These are phyloP conservation scores for Pissodes strobi DNA, from an alignment of 1,140 invertebrate genomes.

Conservation along the genomic window DNA sequence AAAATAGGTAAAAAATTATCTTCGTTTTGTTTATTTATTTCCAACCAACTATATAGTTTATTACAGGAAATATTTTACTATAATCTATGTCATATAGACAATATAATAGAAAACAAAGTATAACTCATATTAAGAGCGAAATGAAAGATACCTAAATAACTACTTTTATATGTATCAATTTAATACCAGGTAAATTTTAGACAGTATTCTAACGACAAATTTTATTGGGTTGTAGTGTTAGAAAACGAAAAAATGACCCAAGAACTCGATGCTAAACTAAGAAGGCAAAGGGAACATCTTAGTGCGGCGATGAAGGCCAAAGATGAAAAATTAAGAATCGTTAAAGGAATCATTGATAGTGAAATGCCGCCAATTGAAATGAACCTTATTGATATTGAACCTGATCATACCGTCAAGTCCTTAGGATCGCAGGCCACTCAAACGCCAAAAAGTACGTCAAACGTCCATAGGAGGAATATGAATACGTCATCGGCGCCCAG, in stretches of 20 bases:
- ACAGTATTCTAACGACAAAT: not conserved
- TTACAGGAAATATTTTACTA: no score
- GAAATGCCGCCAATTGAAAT: conserved; percentile 45
- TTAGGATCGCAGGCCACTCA: conserved; percentile 6
- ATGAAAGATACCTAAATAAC: no score
- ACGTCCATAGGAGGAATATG: conserved; percentile 19
- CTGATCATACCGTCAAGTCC: conserved; percentile 13
- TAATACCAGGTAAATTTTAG: no score
- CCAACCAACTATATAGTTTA: no score
- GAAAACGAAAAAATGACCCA: conserved; percentile 72
- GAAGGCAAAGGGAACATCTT: conserved; percentile 68
- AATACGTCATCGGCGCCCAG: not conserved
- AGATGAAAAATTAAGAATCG: conserved; percentile 59
- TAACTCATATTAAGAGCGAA: no score
- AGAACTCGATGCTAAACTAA: conserved; percentile 68
- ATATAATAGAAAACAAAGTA: no score
- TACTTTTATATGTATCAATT: no score
- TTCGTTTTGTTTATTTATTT: no score
- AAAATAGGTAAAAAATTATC: conserved; percentile 60
- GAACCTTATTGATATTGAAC: conserved; percentile 22
- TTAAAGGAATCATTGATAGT: conserved; percentile 59
- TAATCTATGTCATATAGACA: no score
- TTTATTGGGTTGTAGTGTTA: conserved; percentile 52
- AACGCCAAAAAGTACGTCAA: conserved; percentile 19
- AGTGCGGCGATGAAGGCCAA: conserved; percentile 60